Conservation (phyloP, 2,888 invertebrate genomes). For the Tetropium fuscum region DNA sequence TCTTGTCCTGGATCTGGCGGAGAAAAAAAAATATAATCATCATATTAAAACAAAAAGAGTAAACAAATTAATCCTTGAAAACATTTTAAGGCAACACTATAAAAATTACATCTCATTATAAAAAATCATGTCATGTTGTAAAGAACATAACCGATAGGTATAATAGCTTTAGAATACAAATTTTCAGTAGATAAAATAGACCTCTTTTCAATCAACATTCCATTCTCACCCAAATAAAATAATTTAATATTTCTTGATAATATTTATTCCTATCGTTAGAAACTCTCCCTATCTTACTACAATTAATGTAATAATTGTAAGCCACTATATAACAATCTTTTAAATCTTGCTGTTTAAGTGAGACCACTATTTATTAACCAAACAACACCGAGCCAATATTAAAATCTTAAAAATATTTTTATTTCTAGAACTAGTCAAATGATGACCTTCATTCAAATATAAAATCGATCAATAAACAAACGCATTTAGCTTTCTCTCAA, state of each 20-base stretch:
- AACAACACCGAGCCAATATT: slow-evolving; percentile 28
- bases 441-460: slow-evolving; percentile 10
- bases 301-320: slow-evolving; percentile 38
- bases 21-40: neutral
- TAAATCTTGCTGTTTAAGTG: slow-evolving; percentile 38
- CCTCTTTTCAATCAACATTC: slow-evolving; percentile 31
- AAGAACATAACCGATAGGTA: slow-evolving; percentile 18
- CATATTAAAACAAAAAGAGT: neutral
- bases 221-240: slow-evolving; percentile 31
- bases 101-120: slow-evolving; percentile 22
- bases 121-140: slow-evolving; percentile 18
- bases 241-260: slow-evolving; percentile 25
- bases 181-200: slow-evolving; percentile 38
- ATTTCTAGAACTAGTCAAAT: slow-evolving; percentile 15
- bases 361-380: slow-evolving; percentile 35
- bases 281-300: slow-evolving; percentile 37
- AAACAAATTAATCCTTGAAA: too few species aligned
- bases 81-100: slow-evolving; percentile 21
- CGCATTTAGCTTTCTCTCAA: neutral
- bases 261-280: slow-evolving; percentile 26
- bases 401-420: slow-evolving; percentile 6
- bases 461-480: neutral
- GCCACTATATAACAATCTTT: slow-evolving; percentile 41
- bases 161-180: slow-evolving; percentile 30
- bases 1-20: too few species aligned